Evolutionary conservation across 2,797 vertebrate species (phyloP).

Genomic region (Yasuhikotakia modesta): DNA sequence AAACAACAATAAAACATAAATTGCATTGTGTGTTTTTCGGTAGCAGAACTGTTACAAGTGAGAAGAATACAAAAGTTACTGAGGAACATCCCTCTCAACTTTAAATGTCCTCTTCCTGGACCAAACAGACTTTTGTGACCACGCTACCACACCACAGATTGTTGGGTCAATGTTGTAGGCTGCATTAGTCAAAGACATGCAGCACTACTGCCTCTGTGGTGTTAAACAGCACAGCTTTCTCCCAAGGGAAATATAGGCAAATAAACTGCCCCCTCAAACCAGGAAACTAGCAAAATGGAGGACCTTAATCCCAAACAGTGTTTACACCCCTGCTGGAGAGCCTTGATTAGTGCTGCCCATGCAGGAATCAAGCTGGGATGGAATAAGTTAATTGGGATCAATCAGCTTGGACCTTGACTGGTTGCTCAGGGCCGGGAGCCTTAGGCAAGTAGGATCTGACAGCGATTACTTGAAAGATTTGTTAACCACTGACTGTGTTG

Average conservation of each 20-base stretch:
- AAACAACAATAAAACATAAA: constrained; percentile 18
- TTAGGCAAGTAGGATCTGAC: constrained; percentile 57
- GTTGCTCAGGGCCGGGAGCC: constrained; percentile 51
- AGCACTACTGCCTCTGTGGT: neutral
- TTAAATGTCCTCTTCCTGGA: neutral
- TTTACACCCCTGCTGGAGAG: constrained; percentile 51
- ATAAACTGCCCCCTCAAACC: constrained; percentile 39
- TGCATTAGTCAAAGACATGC: constrained; percentile 20
- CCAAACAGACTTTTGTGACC: neutral
- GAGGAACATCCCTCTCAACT: neutral
- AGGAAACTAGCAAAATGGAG: constrained; percentile 43
- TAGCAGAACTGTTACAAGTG: neutral
- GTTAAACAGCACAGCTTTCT: neutral
- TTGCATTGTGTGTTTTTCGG: neutral
- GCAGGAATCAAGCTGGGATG: constrained; percentile 50
- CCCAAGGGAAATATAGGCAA: constrained; percentile 18
- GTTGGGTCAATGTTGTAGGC: neutral
- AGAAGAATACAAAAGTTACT: neutral
- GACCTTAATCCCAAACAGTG: constrained; percentile 45
- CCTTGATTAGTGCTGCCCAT: constrained; percentile 54
- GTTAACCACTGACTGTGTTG: constrained; percentile 51
- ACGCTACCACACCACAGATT: neutral
- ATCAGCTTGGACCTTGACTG: constrained; percentile 58
- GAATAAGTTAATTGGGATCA: constrained; percentile 68
- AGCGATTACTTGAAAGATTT: constrained; percentile 61